A percentile compares a stretch with the other conserved stretches of the same genome.
Evolutionary conservation across 2,888 invertebrate species (phyloP).

Genomic region (Muschampia plurimacula): DNA sequence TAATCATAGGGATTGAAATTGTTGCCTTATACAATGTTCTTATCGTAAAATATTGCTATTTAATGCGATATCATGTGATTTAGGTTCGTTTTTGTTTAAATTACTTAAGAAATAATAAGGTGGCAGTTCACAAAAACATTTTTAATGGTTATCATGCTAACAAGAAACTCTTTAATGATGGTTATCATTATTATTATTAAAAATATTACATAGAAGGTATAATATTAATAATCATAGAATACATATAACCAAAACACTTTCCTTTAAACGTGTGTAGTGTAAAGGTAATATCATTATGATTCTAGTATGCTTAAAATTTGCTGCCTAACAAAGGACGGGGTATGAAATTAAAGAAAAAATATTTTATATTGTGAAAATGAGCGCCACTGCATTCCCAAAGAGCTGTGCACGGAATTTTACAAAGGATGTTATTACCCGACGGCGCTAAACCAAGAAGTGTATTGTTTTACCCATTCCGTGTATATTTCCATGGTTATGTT

Average conservation of each 20-base stretch:
- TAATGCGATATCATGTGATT: too few species aligned
- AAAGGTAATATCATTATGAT: not conserved
- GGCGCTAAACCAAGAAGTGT: slow-evolving; percentile 47
- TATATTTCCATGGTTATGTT: slow-evolving; percentile 32
- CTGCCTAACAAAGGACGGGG: slow-evolving; percentile 12
- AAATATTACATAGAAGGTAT: too few species aligned
- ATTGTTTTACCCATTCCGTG: slow-evolving; percentile 45
- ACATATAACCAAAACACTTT: not conserved
- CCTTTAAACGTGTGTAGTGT: not conserved
- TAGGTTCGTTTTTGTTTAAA: too few species aligned
- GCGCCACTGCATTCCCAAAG: slow-evolving; percentile 44
- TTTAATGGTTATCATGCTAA: too few species aligned
- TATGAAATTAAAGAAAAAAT: slow-evolving; percentile 26
- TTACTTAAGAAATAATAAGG: too few species aligned
- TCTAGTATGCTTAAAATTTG: not conserved
- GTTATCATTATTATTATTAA: too few species aligned
- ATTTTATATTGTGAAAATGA: slow-evolving; percentile 32
- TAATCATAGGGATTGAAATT: too few species aligned
- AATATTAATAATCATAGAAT: too few species aligned
- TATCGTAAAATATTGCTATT: too few species aligned
- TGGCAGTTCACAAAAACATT: too few species aligned
- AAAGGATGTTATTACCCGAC: slow-evolving; percentile 54
- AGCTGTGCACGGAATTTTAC: slow-evolving; percentile 54
- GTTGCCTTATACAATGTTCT: too few species aligned
- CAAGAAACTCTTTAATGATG: too few species aligned